phyloP scores from a whole-genome alignment of 2,888 invertebrate species.

The Ophion obscuratus region DNA sequence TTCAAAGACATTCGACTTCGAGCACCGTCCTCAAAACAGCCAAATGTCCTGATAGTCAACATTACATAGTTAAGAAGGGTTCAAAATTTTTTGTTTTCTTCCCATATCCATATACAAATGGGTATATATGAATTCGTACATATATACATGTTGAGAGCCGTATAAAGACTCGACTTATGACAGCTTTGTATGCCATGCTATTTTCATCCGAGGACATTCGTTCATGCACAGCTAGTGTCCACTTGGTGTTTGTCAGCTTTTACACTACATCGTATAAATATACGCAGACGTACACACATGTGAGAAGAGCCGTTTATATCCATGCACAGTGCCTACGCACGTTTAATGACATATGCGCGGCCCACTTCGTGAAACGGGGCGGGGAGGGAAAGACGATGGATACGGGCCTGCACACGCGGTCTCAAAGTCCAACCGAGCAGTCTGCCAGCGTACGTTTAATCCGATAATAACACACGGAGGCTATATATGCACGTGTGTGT shows the following conservation, averaged over 20 bases:
- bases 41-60: too few relatives aligned
- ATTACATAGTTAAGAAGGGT: too few relatives aligned
- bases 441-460: constrained; percentile 60
- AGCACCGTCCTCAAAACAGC: too few relatives aligned
- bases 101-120: too few relatives aligned
- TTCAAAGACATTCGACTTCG: background rate
- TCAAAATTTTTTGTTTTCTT: too few relatives aligned
- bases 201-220: constrained; percentile 38
- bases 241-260: too few relatives aligned
- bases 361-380: constrained; percentile 37
- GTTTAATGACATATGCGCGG: background rate
- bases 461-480: constrained; percentile 46
- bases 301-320: background rate
- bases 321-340: constrained; percentile 14
- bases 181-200: constrained; percentile 20
- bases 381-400: constrained; percentile 11
- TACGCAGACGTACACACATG: background rate
- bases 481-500: background rate
- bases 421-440: constrained; percentile 63
- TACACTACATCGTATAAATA: background rate
- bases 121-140: too few relatives aligned
- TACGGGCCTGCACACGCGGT: constrained; percentile 51
- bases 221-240: constrained; percentile 33
- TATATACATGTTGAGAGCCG: too few relatives aligned
- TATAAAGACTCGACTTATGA: background rate